Evolutionary conservation across 2,888 invertebrate genomes (phyloP), one percentile per base, ranked within the genome.

Genomic region (Sycophila texana): DNA sequence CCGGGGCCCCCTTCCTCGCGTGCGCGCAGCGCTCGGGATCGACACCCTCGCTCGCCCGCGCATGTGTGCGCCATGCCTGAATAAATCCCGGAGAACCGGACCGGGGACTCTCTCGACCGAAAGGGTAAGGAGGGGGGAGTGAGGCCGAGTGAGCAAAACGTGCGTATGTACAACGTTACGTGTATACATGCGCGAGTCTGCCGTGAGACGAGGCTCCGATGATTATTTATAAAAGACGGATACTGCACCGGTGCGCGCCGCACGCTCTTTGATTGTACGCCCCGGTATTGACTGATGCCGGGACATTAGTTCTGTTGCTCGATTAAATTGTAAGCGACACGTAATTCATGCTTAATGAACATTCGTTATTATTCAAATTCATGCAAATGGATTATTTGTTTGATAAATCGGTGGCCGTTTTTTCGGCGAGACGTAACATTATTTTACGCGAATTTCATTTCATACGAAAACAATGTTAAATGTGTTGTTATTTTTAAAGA

Each of bases 21-120:
- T 26, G n/a, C 61, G 58, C 58, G 39, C 14, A 14, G 18, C 22
- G 60, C 51, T 53, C 53, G 14, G 53, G 39, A 39, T n/a, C n/a
- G 53, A 14, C n/a, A n/a, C 53, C n/a, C 16, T n/a, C n/a, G 53
- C 53, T 53, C 53, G 53, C 61, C 14, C 39, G 39, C 57, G 30
- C 13, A 26, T 20, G 57, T 53, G 57, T 74, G 22, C 30, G 70
- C 51, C 60, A 51, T 51, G 61, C 47, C 67, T 71, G 75, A 76
- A 61, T 68, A 63, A 80, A 80, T 80, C 76, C 76, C 67, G 67
- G 57, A 71, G 65, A 70, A 65, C 70, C 73, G 74, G 70, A 79
- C 79, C 61, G 68, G 22, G 39, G 66, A 39, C 57, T 58, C 30
- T 14, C 14, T 47, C 16, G 71, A 72, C 26, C 63, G 65, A 60